Conservation (phyloP, 2,113 vertebrate genomes). For the Piaya cayana region DNA sequence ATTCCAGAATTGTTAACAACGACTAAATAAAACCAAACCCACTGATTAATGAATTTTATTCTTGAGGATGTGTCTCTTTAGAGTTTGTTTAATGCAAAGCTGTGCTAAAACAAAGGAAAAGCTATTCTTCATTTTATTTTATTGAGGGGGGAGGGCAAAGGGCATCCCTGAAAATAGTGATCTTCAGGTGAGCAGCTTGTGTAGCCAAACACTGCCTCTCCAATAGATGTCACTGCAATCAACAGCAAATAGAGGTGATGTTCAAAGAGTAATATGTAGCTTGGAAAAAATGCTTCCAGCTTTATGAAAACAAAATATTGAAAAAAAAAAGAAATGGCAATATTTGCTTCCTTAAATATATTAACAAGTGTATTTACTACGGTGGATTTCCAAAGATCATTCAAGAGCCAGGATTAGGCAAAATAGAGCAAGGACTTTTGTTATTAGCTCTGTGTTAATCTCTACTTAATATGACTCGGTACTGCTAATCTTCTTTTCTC, state of each 20-base stretch:
- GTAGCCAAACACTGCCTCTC: constrained; percentile 58
- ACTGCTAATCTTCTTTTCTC: constrained; percentile 35
- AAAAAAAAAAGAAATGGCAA: not conserved
- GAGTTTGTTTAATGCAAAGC: not conserved
- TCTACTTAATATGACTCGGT: constrained; percentile 30
- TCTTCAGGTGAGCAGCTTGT: not conserved
- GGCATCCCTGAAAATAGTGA: not conserved
- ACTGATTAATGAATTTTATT: not conserved
- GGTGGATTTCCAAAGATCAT: not conserved
- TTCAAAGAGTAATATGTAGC: not conserved
- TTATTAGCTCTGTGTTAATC: constrained; percentile 37
- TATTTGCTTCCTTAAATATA: not conserved
- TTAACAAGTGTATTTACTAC: not conserved
- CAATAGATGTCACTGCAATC: constrained; percentile 81
- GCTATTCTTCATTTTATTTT: not conserved
- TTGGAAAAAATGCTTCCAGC: not conserved
- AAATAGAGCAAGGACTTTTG: not conserved
- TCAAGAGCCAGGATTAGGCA: not conserved
- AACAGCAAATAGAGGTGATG: constrained; percentile 54
- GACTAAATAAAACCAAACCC: not conserved
- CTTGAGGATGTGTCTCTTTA: not conserved
- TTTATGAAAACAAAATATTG: not conserved
- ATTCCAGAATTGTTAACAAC: not conserved
- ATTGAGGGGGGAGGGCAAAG: too few relatives aligned
- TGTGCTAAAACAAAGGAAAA: not conserved